phyloP scores from a whole-genome alignment of 2,113 vertebrate species.

The Notothenia coriiceps region DNA sequence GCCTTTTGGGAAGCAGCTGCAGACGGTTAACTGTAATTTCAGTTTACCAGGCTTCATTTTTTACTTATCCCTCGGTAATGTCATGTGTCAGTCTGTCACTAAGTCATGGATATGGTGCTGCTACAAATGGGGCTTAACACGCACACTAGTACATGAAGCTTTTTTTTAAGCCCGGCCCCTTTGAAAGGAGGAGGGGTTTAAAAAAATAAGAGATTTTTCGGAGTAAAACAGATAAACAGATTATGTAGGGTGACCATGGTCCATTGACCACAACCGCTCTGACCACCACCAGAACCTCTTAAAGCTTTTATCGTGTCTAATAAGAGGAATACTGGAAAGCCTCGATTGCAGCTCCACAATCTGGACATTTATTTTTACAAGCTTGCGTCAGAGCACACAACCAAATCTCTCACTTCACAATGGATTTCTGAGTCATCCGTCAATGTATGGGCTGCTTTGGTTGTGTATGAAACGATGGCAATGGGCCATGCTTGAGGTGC shows the following conservation, averaged over 20 bases:
- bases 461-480: slow-evolving; percentile 23
- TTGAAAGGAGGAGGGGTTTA: background rate
- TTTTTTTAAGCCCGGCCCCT: slow-evolving; percentile 52
- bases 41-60: slow-evolving; percentile 21
- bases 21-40: background rate
- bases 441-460: slow-evolving; percentile 38
- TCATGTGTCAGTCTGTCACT: slow-evolving; percentile 34
- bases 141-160: slow-evolving; percentile 35
- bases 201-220: slow-evolving; percentile 8
- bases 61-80: slow-evolving; percentile 28
- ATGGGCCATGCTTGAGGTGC: slow-evolving; percentile 32
- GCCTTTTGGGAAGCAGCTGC: slow-evolving; percentile 16
- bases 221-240: slow-evolving; percentile 53
- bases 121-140: slow-evolving; percentile 56
- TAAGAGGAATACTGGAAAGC: slow-evolving; percentile 56
- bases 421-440: slow-evolving; percentile 56
- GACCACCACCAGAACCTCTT: slow-evolving; percentile 48
- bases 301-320: slow-evolving; percentile 51
- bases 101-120: slow-evolving; percentile 53
- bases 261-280: slow-evolving; percentile 48
- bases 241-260: slow-evolving; percentile 53
- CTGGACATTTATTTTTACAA: slow-evolving; percentile 50
- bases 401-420: slow-evolving; percentile 58
- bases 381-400: slow-evolving; percentile 44
- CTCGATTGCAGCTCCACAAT: slow-evolving; percentile 10